Evolutionary conservation across 1,140 invertebrate species (phyloP), one percentile per base, ranked within the genome.

Genomic region (Calliphora vicina): DNA sequence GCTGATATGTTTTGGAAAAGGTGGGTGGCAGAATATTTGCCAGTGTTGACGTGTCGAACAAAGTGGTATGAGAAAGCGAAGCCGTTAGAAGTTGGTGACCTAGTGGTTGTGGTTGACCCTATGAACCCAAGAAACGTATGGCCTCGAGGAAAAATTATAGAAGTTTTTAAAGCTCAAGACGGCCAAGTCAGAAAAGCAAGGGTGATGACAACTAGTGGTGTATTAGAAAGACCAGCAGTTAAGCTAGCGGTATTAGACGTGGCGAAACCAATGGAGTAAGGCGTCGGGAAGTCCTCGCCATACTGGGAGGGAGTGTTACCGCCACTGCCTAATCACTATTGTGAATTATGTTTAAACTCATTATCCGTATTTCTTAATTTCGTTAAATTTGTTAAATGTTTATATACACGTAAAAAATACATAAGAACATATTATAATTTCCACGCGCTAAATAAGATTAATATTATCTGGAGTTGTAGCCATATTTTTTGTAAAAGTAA

Each of bases 1-100:
- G n/a, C n/a, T n/a, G n/a, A n/a, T n/a, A n/a, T n/a, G n/a, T 67
- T 81, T 81, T 81, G 80, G 50, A 67, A 67, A 35, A 27, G 80
- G 26, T 81, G 80, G 80, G 13, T 67, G 4, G 12, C 50, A 15
- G 80, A 61, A 20, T 61, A n/a, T 67, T 76, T 82, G 23, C 82
- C 82, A 27, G 45, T 25, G 20, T 45, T 82, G n/a, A 82, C 71
- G 5, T 20, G 61, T 8, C n/a, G 82, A 23, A 29, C 42, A 42
- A 82, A 82, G 27, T 76, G 82, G 71, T 76, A 29, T n/a, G n/a
- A 57, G 17, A 29, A 25, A n/a, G 6, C 81, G 3, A 29, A 74
- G 27, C 82, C 82, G 3, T 5, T 82, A n/a, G 5, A 3, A 15
- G 73, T 57, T 20, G 67, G 67, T 9, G 71, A 82, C 35, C 20